These are phyloP conservation scores for Aplidium turbinatum DNA, from an alignment of 23 tunicate species.

Conservation along the genomic window DNA sequence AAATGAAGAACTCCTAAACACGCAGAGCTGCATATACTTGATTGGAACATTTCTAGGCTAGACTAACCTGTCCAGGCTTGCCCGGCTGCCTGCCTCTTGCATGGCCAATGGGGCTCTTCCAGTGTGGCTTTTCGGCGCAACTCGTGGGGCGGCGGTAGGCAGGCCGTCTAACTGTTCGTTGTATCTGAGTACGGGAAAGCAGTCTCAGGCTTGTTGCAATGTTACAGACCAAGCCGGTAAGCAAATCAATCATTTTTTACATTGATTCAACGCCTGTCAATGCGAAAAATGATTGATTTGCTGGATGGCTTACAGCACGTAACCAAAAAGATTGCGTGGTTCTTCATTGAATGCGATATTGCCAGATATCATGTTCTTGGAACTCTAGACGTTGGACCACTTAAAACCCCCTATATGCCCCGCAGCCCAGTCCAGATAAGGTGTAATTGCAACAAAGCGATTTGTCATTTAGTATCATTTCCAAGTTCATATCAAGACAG, in stretches of 20 bases:
- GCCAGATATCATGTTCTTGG: too few species aligned
- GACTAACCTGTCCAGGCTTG: slow-evolving; percentile 77
- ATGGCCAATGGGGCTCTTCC: slow-evolving; percentile 79
- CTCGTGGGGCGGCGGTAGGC: slow-evolving; percentile 80
- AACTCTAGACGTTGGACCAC: too few species aligned
- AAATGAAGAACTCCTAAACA: too few species aligned
- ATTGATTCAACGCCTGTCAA: not conserved
- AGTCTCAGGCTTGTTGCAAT: not conserved
- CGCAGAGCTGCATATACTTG: too few species aligned
- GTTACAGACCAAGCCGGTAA: not conserved
- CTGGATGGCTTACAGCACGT: not conserved
- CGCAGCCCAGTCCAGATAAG: too few species aligned
- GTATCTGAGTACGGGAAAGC: too few species aligned
- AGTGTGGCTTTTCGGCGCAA: not conserved
- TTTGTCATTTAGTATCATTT: not conserved
- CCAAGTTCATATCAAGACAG: not conserved
- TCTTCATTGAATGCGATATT: too few species aligned
- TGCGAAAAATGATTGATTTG: not conserved
- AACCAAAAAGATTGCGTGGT: too few species aligned
- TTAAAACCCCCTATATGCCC: too few species aligned
- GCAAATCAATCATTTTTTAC: too few species aligned
- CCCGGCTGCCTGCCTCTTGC: slow-evolving; percentile 86
- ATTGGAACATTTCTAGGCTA: too few species aligned
- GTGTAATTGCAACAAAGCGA: too few species aligned
- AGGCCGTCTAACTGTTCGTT: slow-evolving; percentile 32